phyloP scores from a whole-genome alignment of 2,113 vertebrate species.

The Typhlomys cinereus region DNA sequence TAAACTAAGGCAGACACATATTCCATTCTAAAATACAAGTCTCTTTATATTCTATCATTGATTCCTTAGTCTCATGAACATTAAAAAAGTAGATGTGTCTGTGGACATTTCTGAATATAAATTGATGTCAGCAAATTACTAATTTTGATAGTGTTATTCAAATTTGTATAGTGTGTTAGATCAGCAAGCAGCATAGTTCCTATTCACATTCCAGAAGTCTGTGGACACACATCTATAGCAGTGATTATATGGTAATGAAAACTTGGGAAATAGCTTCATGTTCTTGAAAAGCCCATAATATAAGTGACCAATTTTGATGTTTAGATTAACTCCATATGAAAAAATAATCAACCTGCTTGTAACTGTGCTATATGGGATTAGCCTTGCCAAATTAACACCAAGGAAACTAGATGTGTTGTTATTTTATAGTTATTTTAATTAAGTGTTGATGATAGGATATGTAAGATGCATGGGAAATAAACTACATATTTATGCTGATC shows the following conservation, averaged over 20 bases:
- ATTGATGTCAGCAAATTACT: not conserved
- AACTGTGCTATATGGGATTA: slow-evolving; percentile 20
- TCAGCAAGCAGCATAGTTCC: not conserved
- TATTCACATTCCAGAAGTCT: not conserved
- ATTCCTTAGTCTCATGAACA: not conserved
- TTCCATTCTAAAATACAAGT: not conserved
- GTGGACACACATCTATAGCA: not conserved
- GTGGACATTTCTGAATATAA: slow-evolving; percentile 1
- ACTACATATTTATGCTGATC: slow-evolving; percentile 62
- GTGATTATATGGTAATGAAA: not conserved
- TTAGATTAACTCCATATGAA: slow-evolving; percentile 18
- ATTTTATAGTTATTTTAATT: slow-evolving; percentile 64
- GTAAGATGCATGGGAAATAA: slow-evolving; percentile 28
- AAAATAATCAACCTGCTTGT: slow-evolving; percentile 23
- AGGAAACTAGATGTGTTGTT: slow-evolving; percentile 28
- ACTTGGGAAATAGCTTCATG: not conserved
- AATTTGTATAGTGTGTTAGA: not conserved
- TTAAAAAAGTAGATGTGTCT: not conserved
- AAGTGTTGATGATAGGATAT: slow-evolving; percentile 48
- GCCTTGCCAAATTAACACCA: slow-evolving; percentile 38
- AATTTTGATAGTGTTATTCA: not conserved
- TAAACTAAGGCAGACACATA: not conserved
- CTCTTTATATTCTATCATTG: too few species aligned
- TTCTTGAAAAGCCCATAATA: slow-evolving; percentile 11
- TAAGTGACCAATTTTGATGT: slow-evolving; percentile 27